Conservation (phyloP, 1,140 invertebrate genomes). For the Anastatus disparis region DNA sequence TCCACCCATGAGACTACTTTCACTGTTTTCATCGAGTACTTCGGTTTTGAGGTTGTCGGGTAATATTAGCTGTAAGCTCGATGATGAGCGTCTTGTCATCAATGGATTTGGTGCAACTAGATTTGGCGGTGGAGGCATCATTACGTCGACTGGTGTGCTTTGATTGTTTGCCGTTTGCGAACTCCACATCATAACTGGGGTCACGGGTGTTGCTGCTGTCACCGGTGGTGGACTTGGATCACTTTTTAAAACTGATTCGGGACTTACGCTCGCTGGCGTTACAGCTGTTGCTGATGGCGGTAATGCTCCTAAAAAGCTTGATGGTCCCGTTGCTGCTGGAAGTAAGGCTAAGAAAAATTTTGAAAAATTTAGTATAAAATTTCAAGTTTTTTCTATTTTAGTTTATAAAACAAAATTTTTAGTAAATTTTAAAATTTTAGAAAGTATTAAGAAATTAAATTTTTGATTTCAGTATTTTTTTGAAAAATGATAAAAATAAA, state of each 20-base stretch:
- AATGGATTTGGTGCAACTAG: slow-evolving; percentile 55
- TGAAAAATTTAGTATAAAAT: too few relatives aligned
- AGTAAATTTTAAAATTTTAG: too few relatives aligned
- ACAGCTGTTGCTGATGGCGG: slow-evolving; percentile 43
- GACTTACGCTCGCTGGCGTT: slow-evolving; percentile 20
- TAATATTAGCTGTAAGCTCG: slow-evolving; percentile 62
- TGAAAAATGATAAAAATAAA: too few relatives aligned
- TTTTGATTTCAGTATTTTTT: too few relatives aligned
- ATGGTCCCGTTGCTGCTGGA: slow-evolving; percentile 41
- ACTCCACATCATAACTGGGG: slow-evolving; percentile 60
- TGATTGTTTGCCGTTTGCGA: slow-evolving; percentile 49
- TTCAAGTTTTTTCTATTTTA: too few relatives aligned
- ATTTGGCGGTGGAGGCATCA: slow-evolving; percentile 61
- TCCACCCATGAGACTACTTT: slow-evolving; percentile 69
- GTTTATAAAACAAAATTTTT: too few relatives aligned
- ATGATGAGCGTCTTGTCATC: slow-evolving; percentile 55
- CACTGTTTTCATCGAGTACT: slow-evolving; percentile 76
- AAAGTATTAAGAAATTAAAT: too few relatives aligned
- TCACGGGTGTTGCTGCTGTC: slow-evolving; percentile 27
- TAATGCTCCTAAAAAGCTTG: slow-evolving; percentile 54
- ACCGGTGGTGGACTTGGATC: slow-evolving; percentile 59
- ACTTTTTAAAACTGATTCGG: slow-evolving; percentile 53
- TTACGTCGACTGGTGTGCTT: slow-evolving; percentile 53
- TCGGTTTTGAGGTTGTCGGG: slow-evolving; percentile 75
- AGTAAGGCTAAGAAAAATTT: slow-evolving; percentile 20